Base-by-base conservation (phyloP, 1,140 invertebrate species). In the Coenobita brevimanus region DNA sequence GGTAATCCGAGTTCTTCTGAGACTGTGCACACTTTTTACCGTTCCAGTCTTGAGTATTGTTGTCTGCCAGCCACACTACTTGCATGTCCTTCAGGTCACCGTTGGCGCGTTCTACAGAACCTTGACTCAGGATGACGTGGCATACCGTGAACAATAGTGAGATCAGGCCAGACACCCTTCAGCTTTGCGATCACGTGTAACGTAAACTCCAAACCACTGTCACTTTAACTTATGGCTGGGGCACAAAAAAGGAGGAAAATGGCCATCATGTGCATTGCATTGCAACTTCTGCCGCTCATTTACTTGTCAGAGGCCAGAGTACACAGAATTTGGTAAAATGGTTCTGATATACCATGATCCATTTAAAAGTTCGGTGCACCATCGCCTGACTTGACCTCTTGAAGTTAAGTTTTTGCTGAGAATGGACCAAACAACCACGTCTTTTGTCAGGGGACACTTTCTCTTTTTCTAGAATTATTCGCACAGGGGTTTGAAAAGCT, bases 291-390 rank as follows among this genome's bases (percentile, higher is more conserved):
- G 81, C 10, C 36, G 64, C 81, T 71, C 64, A n/a, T 73, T 71
- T 83, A 83, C 38, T 71, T 83, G 43, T 43, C 27, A 83, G 38
- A 83, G 81, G 38, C n/a, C 24, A 43, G 43, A 83, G 81, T 73
- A 71, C 64, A 46, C 64, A 83, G n/a, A 69, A 83, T 54, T 71
- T 83, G 57, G 60, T 67, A 43, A 41, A 46, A 30, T 82, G 62
- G 27, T 83, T 64, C 81, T 71, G 67, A 73, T 83, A 50, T 73
- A 71, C 81, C 64, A 83, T 71, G 81, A 83, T 82, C 81, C 64
- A 82, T 30, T 82, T 69, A 64, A 82, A 71, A n/a, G 3, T 30
- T 27, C 43, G 64, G n/a, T 71, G 62, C 2, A 27, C 81, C 62
- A 79, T 81, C 60, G 79, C 62, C 64, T 57, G 38, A 64, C 79